Conservation (phyloP, 2,888 invertebrate species). For the Aspidapion aeneum region DNA sequence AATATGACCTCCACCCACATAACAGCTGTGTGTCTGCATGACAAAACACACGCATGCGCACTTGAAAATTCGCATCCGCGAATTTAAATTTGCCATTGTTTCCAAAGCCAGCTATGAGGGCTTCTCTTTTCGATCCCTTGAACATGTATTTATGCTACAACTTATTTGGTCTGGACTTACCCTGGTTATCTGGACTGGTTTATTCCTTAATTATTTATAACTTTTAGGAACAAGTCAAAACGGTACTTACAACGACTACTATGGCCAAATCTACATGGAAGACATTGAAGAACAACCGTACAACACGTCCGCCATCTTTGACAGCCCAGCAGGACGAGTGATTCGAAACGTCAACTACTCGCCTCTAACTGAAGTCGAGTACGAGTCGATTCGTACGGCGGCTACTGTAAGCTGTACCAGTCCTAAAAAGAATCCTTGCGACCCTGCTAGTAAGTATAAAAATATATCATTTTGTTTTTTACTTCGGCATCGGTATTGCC, state of each 20-base stretch:
- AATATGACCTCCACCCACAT: too few relatives aligned
- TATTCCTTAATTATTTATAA: too few relatives aligned
- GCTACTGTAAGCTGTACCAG: slow-evolving; percentile 47
- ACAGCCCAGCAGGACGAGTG: slow-evolving; percentile 46
- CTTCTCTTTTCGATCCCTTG: too few relatives aligned
- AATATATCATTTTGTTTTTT: not conserved
- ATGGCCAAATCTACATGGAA: slow-evolving; percentile 45
- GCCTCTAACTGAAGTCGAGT: slow-evolving; percentile 43
- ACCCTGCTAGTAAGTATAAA: slow-evolving; percentile 45
- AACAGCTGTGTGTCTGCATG: too few relatives aligned
- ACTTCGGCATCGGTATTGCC: too few relatives aligned
- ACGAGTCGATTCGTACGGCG: slow-evolving; percentile 40
- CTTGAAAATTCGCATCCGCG: too few relatives aligned
- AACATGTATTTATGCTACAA: too few relatives aligned
- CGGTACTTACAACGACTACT: slow-evolving; percentile 47
- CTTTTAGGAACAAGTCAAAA: slow-evolving; percentile 39
- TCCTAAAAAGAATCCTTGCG: slow-evolving; percentile 45
- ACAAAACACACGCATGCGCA: too few relatives aligned
- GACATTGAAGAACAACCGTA: slow-evolving; percentile 44
- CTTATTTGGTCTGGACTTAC: too few relatives aligned
- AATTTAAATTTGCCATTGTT: too few relatives aligned
- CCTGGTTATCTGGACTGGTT: too few relatives aligned
- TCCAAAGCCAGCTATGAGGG: too few relatives aligned
- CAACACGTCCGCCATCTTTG: slow-evolving; percentile 45
- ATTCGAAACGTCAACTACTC: slow-evolving; percentile 44